A percentile compares a stretch with the other conserved stretches of the same genome.
Evolutionary conservation across 2,113 vertebrate genomes (phyloP).

Genomic region (Siniperca chuatsi): DNA sequence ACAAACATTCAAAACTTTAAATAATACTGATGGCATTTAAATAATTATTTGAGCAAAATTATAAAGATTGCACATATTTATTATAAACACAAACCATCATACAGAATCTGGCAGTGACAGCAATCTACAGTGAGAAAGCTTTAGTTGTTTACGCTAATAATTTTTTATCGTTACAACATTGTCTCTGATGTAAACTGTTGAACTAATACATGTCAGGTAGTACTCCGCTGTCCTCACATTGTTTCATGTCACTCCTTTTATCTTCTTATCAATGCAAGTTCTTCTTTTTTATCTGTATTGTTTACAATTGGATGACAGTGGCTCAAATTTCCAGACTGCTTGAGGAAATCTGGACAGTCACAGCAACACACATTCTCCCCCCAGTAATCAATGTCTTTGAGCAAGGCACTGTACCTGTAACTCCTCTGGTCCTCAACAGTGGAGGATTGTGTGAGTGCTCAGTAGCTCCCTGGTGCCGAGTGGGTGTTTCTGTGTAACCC

Average conservation of each 20-base stretch:
- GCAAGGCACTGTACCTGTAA: conserved; percentile 34
- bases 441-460: conserved; percentile 19
- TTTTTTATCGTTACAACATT: neutral
- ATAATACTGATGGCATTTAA: neutral
- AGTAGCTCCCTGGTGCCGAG: conserved; percentile 34
- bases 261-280: no score
- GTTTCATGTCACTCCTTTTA: neutral
- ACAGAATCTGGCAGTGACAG: no score
- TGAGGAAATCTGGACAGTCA: no score
- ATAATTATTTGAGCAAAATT: neutral
- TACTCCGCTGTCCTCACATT: neutral
- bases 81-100: neutral
- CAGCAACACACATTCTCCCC: neutral
- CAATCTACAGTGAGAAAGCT: neutral
- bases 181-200: neutral
- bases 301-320: neutral
- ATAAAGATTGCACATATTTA: neutral
- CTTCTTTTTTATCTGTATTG: neutral
- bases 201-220: neutral
- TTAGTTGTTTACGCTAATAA: neutral
- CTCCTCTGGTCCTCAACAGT: conserved; percentile 23
- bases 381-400: conserved; percentile 9
- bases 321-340: neutral
- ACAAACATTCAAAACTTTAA: neutral
- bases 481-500: conserved; percentile 55